These are phyloP conservation scores for Physella acuta DNA, from an alignment of 1,140 invertebrate species.

Conservation along the genomic window DNA sequence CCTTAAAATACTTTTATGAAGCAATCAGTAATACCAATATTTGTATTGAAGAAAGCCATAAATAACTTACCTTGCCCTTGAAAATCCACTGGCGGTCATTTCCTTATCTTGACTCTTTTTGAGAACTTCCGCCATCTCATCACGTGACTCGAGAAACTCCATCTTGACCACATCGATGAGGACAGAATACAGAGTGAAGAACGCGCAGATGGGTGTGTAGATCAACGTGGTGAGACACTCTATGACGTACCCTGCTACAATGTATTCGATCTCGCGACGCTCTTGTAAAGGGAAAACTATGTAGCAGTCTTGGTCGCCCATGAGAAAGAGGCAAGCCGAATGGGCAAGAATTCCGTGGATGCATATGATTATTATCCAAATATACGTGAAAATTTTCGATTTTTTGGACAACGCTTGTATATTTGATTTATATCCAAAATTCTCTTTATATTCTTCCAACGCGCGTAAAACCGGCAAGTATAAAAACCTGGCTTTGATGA, in stretches of 20 bases:
- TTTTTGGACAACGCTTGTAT: not conserved
- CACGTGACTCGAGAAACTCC: not conserved
- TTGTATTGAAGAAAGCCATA: no score
- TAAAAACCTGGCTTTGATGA: not conserved
- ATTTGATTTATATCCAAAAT: not conserved
- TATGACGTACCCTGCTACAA: not conserved
- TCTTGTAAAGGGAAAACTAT: not conserved
- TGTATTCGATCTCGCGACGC: not conserved
- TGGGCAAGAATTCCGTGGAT: not conserved
- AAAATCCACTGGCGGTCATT: no score
- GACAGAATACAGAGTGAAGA: not conserved
- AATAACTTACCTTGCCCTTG: no score
- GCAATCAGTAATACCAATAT: no score
- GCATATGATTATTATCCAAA: not conserved
- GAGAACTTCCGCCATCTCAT: not conserved
- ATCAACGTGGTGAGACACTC: not conserved
- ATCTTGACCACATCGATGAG: not conserved
- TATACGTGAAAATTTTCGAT: not conserved
- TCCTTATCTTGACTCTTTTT: no score
- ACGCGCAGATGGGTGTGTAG: not conserved
- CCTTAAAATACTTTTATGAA: no score
- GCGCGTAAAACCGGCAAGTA: not conserved
- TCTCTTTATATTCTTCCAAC: not conserved
- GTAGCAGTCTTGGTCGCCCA: not conserved
- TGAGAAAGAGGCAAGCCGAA: not conserved